Evolutionary conservation across 1,140 invertebrate species (phyloP), one percentile per base, ranked within the genome.

Genomic region (Arion vulgaris): DNA sequence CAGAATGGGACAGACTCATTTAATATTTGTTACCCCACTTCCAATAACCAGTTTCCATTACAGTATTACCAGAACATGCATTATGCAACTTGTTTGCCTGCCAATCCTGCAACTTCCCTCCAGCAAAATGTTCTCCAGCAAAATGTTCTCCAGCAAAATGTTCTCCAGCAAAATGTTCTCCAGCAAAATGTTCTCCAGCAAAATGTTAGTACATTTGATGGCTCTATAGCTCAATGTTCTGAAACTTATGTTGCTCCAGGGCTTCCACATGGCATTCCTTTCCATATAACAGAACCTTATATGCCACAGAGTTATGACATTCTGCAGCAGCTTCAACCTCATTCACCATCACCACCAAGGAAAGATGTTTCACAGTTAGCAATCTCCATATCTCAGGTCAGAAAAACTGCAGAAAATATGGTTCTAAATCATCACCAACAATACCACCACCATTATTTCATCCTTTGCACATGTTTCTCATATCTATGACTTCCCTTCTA

Each of bases 261-360:
- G 4, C 68, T 68, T 38, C 49, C 53, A n/a, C n/a, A 41, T 26
- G 72, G 53, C 4, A 72, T 82, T 26, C 78, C 53, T n/a, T 15
- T 75, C n/a, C 81, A 75, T 51, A 32, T 75, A 26, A 72, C 73
- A 45, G 51, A 38, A 34, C 81, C 57, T 34, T n/a, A 38, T 19
- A 66, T 68, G 2, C 34, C 36, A 34, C 81, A 66, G 41, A 53
- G 51, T 39, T 19, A 28, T 7, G 76, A 36, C 28, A 13, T 23
- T 13, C 1, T 36, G 0, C 51, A 68, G 17, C 34, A 39, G 2
- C 13, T 68, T 2, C 57, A 34, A 26, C 57, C 32, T 79, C 51
- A 34, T 38, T 15, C 38, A 28, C 76, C 76, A 45, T 9, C 28
- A 11, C 19, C 17, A 38, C 23, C 76, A 0, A 79, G 76, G n/a